Percentiles rank a stretch among this genome's conserved stretches.
These are phyloP conservation scores for Copidosoma floridanum DNA, from an alignment of 1,140 invertebrate genomes.

Conservation along the genomic window DNA sequence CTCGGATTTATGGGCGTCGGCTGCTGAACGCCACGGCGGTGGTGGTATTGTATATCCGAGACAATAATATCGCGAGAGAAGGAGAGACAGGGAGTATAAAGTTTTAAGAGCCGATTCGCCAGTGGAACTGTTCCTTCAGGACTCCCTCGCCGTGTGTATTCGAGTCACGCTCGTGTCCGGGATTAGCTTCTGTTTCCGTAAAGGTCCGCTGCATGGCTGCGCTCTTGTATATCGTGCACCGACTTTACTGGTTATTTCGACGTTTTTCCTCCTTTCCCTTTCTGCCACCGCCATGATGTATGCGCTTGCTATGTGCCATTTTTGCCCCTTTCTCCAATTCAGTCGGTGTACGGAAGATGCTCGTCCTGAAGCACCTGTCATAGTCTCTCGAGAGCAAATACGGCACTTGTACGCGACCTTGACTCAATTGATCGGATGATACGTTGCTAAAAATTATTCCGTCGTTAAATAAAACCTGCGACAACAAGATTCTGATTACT, in stretches of 20 bases:
- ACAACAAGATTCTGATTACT: slow-evolving; percentile 28
- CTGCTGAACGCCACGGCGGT: not conserved
- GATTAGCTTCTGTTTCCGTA: slow-evolving; percentile 48
- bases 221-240: too few species aligned
- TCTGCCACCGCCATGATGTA: not conserved
- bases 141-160: slow-evolving; percentile 28
- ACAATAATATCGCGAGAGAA: slow-evolving; percentile 32
- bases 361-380: not conserved
- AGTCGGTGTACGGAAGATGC: not conserved
- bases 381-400: too few species aligned
- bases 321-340: not conserved
- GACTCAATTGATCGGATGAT: too few species aligned
- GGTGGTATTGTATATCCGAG: slow-evolving; percentile 27
- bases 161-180: slow-evolving; percentile 45
- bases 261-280: not conserved
- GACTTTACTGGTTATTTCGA: not conserved
- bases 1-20: slow-evolving; percentile 5
- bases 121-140: not conserved
- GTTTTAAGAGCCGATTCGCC: too few species aligned
- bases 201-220: slow-evolving; percentile 39
- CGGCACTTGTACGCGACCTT: too few species aligned
- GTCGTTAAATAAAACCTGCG: slow-evolving; percentile 26
- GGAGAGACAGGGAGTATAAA: too few species aligned
- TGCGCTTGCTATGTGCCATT: not conserved
- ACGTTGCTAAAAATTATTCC: too few species aligned